These are phyloP conservation scores for Margaritifera margaritifera DNA, from an alignment of 2,888 invertebrate genomes.

Conservation along the genomic window DNA sequence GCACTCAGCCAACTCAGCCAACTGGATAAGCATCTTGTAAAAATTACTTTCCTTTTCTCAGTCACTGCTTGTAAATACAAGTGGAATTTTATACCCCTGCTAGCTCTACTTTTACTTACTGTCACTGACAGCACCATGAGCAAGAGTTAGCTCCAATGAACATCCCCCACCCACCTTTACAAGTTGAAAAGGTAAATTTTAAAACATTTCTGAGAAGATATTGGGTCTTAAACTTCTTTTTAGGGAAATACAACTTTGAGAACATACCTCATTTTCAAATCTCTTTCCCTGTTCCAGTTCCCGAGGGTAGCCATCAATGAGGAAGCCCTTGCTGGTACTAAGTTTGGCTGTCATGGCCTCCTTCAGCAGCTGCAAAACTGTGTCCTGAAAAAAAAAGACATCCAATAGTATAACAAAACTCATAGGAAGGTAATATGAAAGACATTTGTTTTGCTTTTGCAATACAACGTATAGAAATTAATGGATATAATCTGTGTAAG, in stretches of 20 bases:
- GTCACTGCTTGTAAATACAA: too few species aligned
- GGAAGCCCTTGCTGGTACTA: constrained; percentile 84
- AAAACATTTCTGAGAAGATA: neutral
- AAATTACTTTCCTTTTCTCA: too few species aligned
- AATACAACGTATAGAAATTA: neutral
- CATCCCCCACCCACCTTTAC: too few species aligned
- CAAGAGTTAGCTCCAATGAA: too few species aligned
- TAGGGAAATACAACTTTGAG: neutral
- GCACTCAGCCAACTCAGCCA: too few species aligned
- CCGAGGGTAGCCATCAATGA: constrained; percentile 95
- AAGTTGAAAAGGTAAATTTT: neutral
- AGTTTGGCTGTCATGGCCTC: constrained; percentile 80
- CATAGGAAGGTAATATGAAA: neutral
- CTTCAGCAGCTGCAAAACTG: constrained; percentile 85
- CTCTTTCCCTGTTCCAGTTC: constrained; percentile 89
- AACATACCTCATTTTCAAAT: constrained; percentile 88
- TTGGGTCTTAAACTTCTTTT: neutral
- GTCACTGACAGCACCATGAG: too few species aligned
- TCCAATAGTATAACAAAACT: neutral
- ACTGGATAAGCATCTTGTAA: too few species aligned
- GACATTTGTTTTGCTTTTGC: neutral
- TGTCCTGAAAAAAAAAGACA: constrained; percentile 76
- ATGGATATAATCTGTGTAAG: neutral
- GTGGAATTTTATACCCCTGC: too few species aligned
- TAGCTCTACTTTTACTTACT: too few species aligned